Percentiles rank a stretch among this genome's conserved stretches.
phyloP scores from a whole-genome alignment of 2,797 vertebrate species.

The Phataginus tricuspis region DNA sequence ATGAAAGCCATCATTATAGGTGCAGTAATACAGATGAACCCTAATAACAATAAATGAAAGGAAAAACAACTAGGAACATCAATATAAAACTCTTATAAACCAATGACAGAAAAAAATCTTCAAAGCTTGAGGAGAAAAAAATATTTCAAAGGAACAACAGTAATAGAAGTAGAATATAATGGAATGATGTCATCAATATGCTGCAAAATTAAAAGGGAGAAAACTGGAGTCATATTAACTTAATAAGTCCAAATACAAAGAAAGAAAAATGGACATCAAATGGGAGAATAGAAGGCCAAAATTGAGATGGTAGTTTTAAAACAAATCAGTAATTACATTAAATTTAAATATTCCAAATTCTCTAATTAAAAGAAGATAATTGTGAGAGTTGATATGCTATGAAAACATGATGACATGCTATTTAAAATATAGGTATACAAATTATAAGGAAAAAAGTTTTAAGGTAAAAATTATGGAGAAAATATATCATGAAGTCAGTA shows the following conservation, averaged over 20 bases:
- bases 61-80: neutral
- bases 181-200: neutral
- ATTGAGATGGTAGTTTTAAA: neutral
- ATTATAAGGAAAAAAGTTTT: neutral
- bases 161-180: neutral
- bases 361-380: neutral
- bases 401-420: neutral
- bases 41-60: neutral
- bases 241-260: neutral
- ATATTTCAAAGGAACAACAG: neutral
- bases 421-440: neutral
- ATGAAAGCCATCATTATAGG: neutral
- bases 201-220: neutral
- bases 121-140: neutral
- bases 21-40: neutral
- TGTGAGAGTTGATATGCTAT: neutral
- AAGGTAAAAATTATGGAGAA: neutral
- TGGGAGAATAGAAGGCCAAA: neutral
- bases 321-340: neutral
- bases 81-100: neutral
- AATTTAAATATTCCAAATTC: neutral
- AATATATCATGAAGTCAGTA: neutral
- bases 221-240: neutral
- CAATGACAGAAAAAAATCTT: neutral
- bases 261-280: neutral